phyloP scores from a whole-genome alignment of 1,140 invertebrate species.

The Palaemon carinicauda region DNA sequence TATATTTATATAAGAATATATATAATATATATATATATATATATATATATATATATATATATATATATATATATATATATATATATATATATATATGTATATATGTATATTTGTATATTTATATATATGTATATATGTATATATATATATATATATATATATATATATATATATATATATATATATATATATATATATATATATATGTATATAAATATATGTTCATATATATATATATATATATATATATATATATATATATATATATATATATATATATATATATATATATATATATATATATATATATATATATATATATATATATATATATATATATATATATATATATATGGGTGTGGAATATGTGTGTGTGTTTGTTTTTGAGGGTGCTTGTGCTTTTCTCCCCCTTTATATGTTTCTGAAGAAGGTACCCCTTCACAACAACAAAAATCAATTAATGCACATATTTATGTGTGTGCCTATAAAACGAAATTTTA shows the following conservation, averaged over 20 bases:
- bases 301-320: constrained; percentile 39
- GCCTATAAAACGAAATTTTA: no score
- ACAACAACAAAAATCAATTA: no score
- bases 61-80: constrained; percentile 20
- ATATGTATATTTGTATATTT: constrained; percentile 9
- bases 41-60: constrained; percentile 23
- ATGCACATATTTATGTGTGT: no score
- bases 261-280: constrained; percentile 35
- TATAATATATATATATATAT: constrained; percentile 23
- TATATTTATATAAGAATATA: no score
- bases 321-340: constrained; percentile 42
- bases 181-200: constrained; percentile 11
- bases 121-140: constrained; percentile 31
- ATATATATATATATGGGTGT: constrained; percentile 39
- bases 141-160: constrained; percentile 36
- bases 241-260: constrained; percentile 21
- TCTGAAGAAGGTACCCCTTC: neutral
- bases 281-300: constrained; percentile 32
- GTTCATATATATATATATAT: no score
- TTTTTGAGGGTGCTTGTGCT: no score
- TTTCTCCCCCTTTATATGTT: no score
- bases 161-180: constrained; percentile 41
- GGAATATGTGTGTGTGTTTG: no score
- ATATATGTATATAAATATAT: constrained; percentile 21
- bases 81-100: constrained; percentile 30